These are phyloP conservation scores for Cephalopterus ornatus DNA, from an alignment of 2,113 vertebrate species.

Conservation along the genomic window DNA sequence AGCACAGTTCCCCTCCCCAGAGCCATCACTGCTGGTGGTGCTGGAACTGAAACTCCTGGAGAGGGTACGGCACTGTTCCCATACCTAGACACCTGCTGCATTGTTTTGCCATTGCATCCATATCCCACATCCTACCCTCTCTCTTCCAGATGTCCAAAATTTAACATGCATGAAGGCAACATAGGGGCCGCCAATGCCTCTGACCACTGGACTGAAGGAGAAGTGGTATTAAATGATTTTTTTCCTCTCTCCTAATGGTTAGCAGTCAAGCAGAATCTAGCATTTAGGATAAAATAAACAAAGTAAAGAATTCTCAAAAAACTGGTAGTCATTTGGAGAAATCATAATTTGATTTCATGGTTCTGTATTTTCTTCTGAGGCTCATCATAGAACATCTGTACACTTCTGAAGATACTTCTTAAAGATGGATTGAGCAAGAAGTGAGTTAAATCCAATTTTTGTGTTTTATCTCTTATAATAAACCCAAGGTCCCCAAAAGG, in stretches of 20 bases:
- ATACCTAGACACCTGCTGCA: neutral
- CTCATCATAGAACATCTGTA: neutral
- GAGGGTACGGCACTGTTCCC: neutral
- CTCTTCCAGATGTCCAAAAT: neutral
- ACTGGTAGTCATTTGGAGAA: neutral
- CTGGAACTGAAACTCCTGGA: neutral
- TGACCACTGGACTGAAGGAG: neutral
- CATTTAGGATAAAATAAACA: neutral
- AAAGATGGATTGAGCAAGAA: neutral
- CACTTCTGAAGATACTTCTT: neutral
- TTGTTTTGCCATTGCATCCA: neutral
- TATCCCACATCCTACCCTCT: neutral
- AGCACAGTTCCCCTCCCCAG: rapidly evolving
- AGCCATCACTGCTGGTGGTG: neutral
- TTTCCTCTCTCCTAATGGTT: neutral
- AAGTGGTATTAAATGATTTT: neutral
- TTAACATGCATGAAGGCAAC: rapidly evolving
- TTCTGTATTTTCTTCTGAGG: neutral
- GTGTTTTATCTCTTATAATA: neutral
- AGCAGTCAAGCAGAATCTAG: neutral
- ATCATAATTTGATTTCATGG: neutral
- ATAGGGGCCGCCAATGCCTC: neutral
- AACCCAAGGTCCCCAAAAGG: neutral
- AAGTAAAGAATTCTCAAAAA: neutral
- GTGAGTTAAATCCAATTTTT: neutral